Evolutionary conservation across 2,797 vertebrate genomes (phyloP).

Genomic region (Coluber constrictor): DNA sequence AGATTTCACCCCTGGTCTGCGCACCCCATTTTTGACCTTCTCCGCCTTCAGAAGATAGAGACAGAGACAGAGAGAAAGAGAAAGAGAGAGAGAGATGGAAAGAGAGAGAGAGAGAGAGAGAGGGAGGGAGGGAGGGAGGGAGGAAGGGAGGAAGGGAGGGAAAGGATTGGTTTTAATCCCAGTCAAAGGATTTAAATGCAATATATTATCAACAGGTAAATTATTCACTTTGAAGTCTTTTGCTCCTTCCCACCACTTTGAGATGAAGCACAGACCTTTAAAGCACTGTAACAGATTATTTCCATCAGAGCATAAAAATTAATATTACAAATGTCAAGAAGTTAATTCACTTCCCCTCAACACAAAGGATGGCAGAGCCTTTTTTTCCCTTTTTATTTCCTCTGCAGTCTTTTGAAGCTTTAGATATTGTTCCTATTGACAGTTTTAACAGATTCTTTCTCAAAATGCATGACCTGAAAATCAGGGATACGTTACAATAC

Average conservation of each 20-base stretch:
- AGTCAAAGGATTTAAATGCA: slow-evolving; percentile 72
- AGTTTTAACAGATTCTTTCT: slow-evolving; percentile 13
- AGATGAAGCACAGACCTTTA: slow-evolving; percentile 56
- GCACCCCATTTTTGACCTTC: no score
- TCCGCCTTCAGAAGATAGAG: no score
- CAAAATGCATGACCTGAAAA: slow-evolving; percentile 8
- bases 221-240: slow-evolving; percentile 73
- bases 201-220: slow-evolving; percentile 74
- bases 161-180: slow-evolving; percentile 69
- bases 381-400: slow-evolving; percentile 2
- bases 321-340: slow-evolving; percentile 55
- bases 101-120: no score
- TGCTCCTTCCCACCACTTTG: slow-evolving; percentile 42
- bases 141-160: no score
- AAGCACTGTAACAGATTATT: slow-evolving; percentile 59
- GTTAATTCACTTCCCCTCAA: slow-evolving; percentile 48
- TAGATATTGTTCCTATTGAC: slow-evolving; percentile 17
- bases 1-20: no score
- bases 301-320: slow-evolving; percentile 66
- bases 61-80: no score
- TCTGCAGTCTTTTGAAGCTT: slow-evolving; percentile 25
- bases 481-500: background rate
- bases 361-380: background rate
- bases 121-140: no score
- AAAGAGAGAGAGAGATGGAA: no score